phyloP scores from a whole-genome alignment of 2,888 invertebrate genomes.

The Rhagonycha lutea region DNA sequence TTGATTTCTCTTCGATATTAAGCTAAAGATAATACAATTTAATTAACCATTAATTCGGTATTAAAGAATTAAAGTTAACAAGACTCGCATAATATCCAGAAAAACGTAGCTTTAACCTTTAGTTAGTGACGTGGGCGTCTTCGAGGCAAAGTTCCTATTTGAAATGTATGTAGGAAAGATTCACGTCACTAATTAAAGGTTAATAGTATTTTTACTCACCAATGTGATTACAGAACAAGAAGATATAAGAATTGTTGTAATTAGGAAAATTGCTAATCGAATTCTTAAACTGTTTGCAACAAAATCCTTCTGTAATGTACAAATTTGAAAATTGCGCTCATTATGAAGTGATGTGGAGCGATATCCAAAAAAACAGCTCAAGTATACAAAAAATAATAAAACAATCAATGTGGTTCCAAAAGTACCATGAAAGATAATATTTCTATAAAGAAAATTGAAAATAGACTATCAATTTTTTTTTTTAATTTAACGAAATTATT shows the following conservation, averaged over 20 bases:
- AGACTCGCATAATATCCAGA: no score
- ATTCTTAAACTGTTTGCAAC: conserved; percentile 73
- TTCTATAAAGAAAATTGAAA: conserved; percentile 57
- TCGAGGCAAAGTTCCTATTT: no score
- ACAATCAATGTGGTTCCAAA: conserved; percentile 73
- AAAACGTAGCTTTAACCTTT: no score
- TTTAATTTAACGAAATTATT: no score
- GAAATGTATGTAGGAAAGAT: no score
- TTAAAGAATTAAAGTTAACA: no score
- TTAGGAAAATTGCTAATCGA: conserved; percentile 75
- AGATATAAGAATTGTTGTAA: conserved; percentile 73
- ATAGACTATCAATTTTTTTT: no score
- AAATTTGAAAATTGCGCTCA: conserved; percentile 59
- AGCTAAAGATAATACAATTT: conserved; percentile 12
- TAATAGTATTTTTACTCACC: conserved; percentile 66
- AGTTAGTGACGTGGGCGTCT: no score
- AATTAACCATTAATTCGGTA: background rate
- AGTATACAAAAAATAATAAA: conserved; percentile 71
- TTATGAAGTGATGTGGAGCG: conserved; percentile 50
- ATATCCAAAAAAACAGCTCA: conserved; percentile 73
- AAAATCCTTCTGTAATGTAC: conserved; percentile 63
- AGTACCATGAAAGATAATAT: conserved; percentile 73
- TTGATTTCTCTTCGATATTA: background rate
- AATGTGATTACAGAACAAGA: conserved; percentile 80
- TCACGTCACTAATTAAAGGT: no score